Base-by-base conservation (phyloP, 2,888 invertebrate genomes). In the Hirudinaria manillensis region DNA sequence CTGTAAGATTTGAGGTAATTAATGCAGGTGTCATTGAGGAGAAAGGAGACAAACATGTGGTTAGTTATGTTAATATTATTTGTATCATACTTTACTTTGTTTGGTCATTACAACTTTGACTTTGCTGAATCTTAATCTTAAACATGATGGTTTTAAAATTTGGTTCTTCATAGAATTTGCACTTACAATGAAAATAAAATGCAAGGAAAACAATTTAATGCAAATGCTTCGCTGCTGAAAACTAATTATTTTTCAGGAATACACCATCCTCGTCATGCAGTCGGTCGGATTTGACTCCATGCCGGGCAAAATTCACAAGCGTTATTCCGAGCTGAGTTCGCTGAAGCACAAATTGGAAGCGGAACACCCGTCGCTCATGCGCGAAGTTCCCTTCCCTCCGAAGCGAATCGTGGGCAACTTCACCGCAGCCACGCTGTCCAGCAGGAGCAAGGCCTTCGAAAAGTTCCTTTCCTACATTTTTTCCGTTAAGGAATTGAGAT, bases 1-100 rank as follows among this genome's bases (percentile, higher is more conserved):
- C n/a, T 68, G 68, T 68, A 24, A 68, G 36, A 24, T 68, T 68
- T 68, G 68, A 68, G 32, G 68, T 68, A 24, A 68, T 68, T 34
- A 32, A 68, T 36, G 36, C 68, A 34, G 16, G 68, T 21, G 34
- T 68, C 21, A 32, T 68, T 29, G 68, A 36, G n/a, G 68, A 68
- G 32, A 68, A 68, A 34, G 32, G 36, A 34, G 21, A n/a, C n/a
- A 68, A 68, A 36, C 68, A 68, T 34, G 68, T 68, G 29, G 68
- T 68, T 68, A 34, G 68, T 68, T 16, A 19, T 61, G 61, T 61
- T 29, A 27, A n/a, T 21, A 27, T 24, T 61, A 45, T 45, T 45
- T 45, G 16, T 45, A 6, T 6, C 10, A 38, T 38, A 2, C 16
- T 45, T 45, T 45, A 45, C 10, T 45, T 45, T 10, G 10, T 10